Percentiles rank a stretch among this genome's conserved stretches.
Evolutionary conservation across 2,113 vertebrate genomes (phyloP).

Genomic region (Eublepharis macularius): DNA sequence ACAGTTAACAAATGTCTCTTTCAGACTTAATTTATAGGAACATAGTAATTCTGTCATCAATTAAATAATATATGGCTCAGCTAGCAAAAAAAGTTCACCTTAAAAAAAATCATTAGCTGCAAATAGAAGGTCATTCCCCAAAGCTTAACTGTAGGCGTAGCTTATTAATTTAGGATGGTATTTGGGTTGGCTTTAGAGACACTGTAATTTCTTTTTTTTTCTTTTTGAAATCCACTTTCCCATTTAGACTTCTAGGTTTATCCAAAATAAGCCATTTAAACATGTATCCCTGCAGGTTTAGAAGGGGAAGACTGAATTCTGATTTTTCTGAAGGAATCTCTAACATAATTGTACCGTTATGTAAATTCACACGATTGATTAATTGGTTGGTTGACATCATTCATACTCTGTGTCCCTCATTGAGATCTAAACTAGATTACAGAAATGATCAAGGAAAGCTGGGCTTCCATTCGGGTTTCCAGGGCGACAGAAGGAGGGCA

Average conservation of each 20-base stretch:
- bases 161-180: conserved; percentile 43
- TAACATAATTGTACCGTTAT: neutral
- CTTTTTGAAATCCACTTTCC: neutral
- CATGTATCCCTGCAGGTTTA: neutral
- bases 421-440: no score
- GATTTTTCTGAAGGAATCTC: neutral
- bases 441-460: no score
- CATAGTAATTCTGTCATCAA: conserved; percentile 12
- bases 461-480: no score
- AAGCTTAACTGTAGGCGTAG: conserved; percentile 25
- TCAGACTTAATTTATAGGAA: neutral
- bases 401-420: no score
- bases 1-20: neutral
- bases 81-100: neutral
- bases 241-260: neutral
- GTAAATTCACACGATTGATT: neutral
- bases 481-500: no score
- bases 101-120: conserved; percentile 48
- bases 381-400: no score
- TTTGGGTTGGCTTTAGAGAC: conserved; percentile 30
- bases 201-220: neutral
- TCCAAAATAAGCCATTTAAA: neutral
- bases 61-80: conserved; percentile 34
- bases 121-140: conserved; percentile 42
- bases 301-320: neutral